phyloP scores from a whole-genome alignment of 2,113 vertebrate species.

The Chrysemys picta region DNA sequence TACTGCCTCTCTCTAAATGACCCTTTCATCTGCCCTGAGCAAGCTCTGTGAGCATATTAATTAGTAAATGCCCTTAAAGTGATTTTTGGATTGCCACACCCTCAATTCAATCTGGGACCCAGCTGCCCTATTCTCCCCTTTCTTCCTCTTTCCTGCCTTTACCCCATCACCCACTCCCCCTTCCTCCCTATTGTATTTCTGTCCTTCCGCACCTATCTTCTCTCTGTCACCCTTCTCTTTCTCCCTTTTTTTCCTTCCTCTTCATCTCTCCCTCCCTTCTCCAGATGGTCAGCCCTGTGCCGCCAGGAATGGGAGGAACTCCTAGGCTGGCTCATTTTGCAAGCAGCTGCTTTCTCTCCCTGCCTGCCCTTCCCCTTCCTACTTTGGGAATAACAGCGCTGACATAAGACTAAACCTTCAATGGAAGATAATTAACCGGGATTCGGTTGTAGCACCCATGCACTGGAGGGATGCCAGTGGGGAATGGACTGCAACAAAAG shows the following conservation, averaged over 20 bases:
- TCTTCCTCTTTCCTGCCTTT: accelerated
- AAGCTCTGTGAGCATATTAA: not conserved
- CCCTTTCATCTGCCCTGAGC: not conserved
- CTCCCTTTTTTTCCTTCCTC: not conserved
- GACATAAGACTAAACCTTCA: not conserved
- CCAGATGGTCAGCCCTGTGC: not conserved
- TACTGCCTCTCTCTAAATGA: not conserved
- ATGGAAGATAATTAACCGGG: not conserved
- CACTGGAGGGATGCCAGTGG: not conserved
- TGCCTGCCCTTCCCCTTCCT: not conserved
- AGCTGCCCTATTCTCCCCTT: accelerated
- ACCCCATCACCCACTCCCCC: accelerated
- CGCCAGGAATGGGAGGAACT: not conserved
- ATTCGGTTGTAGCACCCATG: accelerated
- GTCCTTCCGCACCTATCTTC: not conserved
- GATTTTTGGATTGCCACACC: accelerated
- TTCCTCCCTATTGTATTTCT: not conserved
- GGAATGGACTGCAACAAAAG: not conserved
- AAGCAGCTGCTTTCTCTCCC: not conserved
- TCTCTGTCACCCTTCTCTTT: not conserved
- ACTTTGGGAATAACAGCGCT: not conserved
- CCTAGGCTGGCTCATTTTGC: not conserved
- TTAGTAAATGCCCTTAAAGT: not conserved
- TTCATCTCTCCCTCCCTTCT: not conserved
- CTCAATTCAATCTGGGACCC: not conserved